Base-by-base conservation (phyloP, 92 coral and sea anemone genomes). In the Epizoanthus illoricatus region DNA sequence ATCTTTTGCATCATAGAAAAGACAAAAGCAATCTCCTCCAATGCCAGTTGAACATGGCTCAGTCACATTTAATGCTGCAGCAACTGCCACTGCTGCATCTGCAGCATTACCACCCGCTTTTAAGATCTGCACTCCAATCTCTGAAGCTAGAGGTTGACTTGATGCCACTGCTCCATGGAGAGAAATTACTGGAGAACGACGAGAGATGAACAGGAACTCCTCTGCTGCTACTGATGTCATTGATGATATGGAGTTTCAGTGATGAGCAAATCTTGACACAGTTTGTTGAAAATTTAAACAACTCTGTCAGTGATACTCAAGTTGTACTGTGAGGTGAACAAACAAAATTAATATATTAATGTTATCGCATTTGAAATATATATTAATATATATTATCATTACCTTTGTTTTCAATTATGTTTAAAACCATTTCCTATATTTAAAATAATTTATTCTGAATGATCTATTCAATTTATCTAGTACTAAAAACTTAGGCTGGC, bases 1-100 rank as follows among this genome's bases (percentile, higher is more conserved):
- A 42, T 65, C 86, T 40, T 82, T 61, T 33, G 99, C 97, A 65
- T 97, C 93, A 81, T 91, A 97, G 74, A 88, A 97, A 84, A 97
- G 82, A 74, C 99, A 93, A 84, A 96, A 97, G 23, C 92, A 89
- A 80, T 97, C 99, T 20, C 99, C 99, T 42, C 99, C 99, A 43
- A 97, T 87, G 0, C 99, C 99, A 28, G 99, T 97, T 43, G 97
- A 91, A 18, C 92, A 90, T 1, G 99, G 99, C 63, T 97, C 91
- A 3, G 97, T 90, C n/a, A 97, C 97, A 68, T 94, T 97, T 17
- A 93, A 79, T 23, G 93, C 94, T 5, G 99, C 99, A n/a, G 99
- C 99, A 73, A 94, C 85, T 7, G 97, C 98, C 54, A 97, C 96
- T 54, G 94, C 92, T 20, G 99, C 99, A 65, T 97, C 99, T 12